Percentiles rank a stretch among this genome's conserved stretches.
phyloP scores from a whole-genome alignment of 2,113 vertebrate species.

The Apteryx mantelli region DNA sequence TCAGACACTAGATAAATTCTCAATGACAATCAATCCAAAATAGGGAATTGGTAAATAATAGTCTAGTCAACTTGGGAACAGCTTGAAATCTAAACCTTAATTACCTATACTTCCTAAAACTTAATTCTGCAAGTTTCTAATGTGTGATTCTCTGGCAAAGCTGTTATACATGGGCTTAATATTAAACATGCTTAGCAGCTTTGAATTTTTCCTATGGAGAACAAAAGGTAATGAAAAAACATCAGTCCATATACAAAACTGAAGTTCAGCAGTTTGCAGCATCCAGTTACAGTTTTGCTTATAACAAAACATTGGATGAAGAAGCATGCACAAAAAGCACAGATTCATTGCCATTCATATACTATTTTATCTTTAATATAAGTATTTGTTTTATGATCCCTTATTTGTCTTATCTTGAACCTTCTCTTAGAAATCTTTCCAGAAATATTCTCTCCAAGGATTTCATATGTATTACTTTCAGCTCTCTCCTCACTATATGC shows the following conservation, averaged over 20 bases:
- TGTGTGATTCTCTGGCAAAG: rapidly evolving
- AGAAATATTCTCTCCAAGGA: neutral
- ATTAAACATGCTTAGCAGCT: neutral
- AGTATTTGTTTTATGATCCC: neutral
- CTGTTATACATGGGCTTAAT: neutral
- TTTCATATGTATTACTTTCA: neutral
- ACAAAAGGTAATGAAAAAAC: neutral
- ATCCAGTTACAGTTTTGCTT: neutral
- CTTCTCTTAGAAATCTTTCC: neutral
- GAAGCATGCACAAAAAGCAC: neutral
- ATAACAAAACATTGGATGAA: neutral
- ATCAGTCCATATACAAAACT: neutral
- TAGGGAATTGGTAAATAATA: neutral
- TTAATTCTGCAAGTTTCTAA: neutral
- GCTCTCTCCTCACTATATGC: neutral
- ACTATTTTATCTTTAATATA: neutral
- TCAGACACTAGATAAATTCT: neutral
- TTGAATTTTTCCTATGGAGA: neutral
- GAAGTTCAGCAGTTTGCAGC: neutral
- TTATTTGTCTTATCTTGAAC: neutral
- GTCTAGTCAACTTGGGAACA: neutral
- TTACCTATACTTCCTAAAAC: neutral
- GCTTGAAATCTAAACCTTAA: neutral
- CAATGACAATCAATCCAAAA: neutral
- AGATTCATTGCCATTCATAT: neutral